Evolutionary conservation across 2,888 invertebrate genomes (phyloP), one percentile per base, ranked within the genome.

Genomic region (Agapostemon virescens): DNA sequence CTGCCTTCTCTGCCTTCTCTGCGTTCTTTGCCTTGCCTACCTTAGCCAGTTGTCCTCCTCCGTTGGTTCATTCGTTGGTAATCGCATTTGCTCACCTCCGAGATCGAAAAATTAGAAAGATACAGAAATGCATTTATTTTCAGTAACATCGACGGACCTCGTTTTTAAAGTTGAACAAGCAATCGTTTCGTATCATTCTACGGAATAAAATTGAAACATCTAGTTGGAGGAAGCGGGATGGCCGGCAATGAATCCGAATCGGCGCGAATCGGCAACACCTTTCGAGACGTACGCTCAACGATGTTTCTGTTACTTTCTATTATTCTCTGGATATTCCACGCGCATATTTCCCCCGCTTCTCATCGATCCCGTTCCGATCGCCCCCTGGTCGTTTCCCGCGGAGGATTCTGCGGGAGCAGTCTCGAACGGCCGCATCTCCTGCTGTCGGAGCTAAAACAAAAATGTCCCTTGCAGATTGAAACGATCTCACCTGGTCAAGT

Each of bases 401-500:
- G 20, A 70, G 26, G 33, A 75, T 79, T 61, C 23, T 13, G 30
- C 36, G 30, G 38, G n/a, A 49, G 49, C n/a, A 49, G 49, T 11
- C 49, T n/a, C 49, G 49, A n/a, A n/a, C 49, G 20, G 61, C n/a
- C 61, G n/a, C 36, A 4, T 58, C 58, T 55, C 69, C 38, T 49
- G 11, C 26, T 49, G n/a, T 55, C 40, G 49, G 64, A 63, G 64
- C 30, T 69, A 69, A 75, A 73, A 77, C 74, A 79, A 82, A 82
- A 84, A 78, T 79, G 77, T 67, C 69, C 63, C 63, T 66, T 67
- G 72, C 64, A 84, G 80, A 77, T 81, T 79, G 77, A 85, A 30
- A 86, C 85, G 82, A 81, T 81, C 70, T 75, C 79, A 79, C 81
- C 70, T 74, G 82, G 83, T 75, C 69, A 74, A 63, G 61, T 55